Percentiles rank a stretch among this genome's conserved stretches.
These are phyloP conservation scores for Spongia lamella DNA, from an alignment of 37 sponge, comb jelly and placozoan genomes.

Conservation along the genomic window DNA sequence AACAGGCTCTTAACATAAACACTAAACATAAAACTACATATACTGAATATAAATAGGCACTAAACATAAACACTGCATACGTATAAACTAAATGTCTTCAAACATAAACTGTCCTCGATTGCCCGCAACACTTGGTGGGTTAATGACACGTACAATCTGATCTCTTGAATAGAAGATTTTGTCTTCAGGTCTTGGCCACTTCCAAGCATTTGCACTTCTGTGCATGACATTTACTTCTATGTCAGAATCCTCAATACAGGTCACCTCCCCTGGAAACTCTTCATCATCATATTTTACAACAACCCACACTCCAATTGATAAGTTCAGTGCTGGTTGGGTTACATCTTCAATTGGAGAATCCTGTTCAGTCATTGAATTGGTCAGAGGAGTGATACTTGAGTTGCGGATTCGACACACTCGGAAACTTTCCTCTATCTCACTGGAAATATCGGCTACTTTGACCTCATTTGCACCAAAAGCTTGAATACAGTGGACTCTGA, in stretches of 20 bases:
- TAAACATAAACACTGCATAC: no score
- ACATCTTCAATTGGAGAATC: conserved; percentile 31
- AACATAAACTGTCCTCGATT: conserved; percentile 29
- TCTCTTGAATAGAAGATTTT: conserved; percentile 23
- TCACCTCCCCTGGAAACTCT: conserved; percentile 40
- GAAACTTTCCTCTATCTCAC: not conserved
- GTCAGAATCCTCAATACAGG: conserved; percentile 35
- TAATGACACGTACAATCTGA: no score
- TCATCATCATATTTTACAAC: conserved; percentile 28
- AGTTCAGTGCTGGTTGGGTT: conserved; percentile 21
- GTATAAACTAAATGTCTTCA: conserved; percentile 13
- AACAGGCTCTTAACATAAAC: no score
- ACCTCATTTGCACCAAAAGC: conserved; percentile 14
- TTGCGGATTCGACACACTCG: not conserved
- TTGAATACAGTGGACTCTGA: conserved; percentile 16
- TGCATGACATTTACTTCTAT: conserved; percentile 15
- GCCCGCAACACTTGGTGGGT: conserved; percentile 23
- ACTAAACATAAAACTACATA: no score
- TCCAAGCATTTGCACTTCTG: conserved; percentile 25
- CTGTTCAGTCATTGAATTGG: conserved; percentile 22
- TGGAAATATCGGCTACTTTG: conserved; percentile 11
- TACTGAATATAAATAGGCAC: no score
- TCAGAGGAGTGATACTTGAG: conserved; percentile 16
- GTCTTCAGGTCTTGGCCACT: conserved; percentile 31
- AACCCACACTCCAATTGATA: conserved; percentile 33